Base-by-base conservation (phyloP, 2,888 invertebrate genomes). In the Brachynemurus nebulosus region DNA sequence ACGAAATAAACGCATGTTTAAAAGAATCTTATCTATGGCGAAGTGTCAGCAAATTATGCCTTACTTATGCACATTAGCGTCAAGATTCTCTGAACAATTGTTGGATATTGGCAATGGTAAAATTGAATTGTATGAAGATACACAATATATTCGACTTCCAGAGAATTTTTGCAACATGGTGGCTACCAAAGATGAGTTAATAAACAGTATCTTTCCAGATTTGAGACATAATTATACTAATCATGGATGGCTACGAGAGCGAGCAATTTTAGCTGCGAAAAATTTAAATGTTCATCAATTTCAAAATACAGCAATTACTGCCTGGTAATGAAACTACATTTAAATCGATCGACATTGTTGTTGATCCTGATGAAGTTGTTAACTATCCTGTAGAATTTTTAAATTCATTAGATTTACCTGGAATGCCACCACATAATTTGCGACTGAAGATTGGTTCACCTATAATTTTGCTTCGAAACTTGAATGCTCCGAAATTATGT, bases 371-470 rank as follows among this genome's bases (percentile, higher is more conserved):
- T 8, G 47, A 52, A 45, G 47, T 42, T 16, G 47, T 49, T 23
- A 52, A 53, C 41, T 53, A 52, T 48, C 49, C 52, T 45, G 51
- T 40, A 9, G 51, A 54, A 47, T 54, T 55, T 42, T 51, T 54
- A 30, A 53, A 53, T 48, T 54, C 53, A 44, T 35, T 56, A 2
- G 50, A 56, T 47, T 40, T 50, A 27, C 51, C 52, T 42, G 54
- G 54, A 12, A 44, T 55, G 34, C 53, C 55, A 42, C 51, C 53
- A 16, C 57, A 57, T 40, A 40, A 44, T 45, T 48, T 55, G 40
- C 30, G 19, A 50, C 47, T 57, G 40, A 58, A 58, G 49, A 47
- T 58, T 51, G 54, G 56, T 16, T 43, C 49, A 18, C 47, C 45
- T 14, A 52, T 57, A n/a, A 58, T 58, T 45, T 19, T 57, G 35